Percentiles rank a stretch among this genome's conserved stretches.
phyloP scores from a whole-genome alignment of 2,888 invertebrate genomes.

The Camponotus fellah region DNA sequence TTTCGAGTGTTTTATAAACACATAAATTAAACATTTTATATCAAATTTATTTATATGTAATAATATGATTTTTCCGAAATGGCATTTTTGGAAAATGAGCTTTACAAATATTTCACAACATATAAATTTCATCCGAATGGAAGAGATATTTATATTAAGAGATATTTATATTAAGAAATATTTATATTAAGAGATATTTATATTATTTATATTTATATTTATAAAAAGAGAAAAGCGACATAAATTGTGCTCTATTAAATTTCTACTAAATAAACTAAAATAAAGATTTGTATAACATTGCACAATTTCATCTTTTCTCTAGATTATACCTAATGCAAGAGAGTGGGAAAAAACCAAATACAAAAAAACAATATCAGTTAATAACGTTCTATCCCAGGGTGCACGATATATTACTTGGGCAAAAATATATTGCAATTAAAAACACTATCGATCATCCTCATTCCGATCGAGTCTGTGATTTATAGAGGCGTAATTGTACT shows the following conservation, averaged over 20 bases:
- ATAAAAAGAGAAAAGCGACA: too few relatives aligned
- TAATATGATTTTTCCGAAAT: not conserved
- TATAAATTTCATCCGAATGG: not conserved
- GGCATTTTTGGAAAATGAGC: not conserved
- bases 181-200: too few relatives aligned
- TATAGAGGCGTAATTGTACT: slow-evolving; percentile 50
- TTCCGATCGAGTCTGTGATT: slow-evolving; percentile 41
- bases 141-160: too few relatives aligned
- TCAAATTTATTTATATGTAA: not conserved
- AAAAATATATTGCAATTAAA: slow-evolving; percentile 48
- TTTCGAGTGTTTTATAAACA: not conserved
- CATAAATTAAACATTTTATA: not conserved
- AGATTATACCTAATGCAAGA: not conserved
- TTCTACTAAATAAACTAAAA: not conserved
- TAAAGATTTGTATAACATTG: not conserved
- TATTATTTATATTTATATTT: too few relatives aligned
- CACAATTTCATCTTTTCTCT: not conserved
- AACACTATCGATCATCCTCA: slow-evolving; percentile 44
- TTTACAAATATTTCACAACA: not conserved
- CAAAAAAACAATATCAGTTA: not conserved
- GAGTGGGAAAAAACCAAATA: not conserved
- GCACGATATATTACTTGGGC: slow-evolving; percentile 9
- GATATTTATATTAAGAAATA: too few relatives aligned
- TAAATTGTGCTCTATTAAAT: not conserved
- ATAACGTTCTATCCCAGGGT: not conserved